Base-by-base conservation (phyloP, 2,888 invertebrate species). In the Sicus ferrugineus region DNA sequence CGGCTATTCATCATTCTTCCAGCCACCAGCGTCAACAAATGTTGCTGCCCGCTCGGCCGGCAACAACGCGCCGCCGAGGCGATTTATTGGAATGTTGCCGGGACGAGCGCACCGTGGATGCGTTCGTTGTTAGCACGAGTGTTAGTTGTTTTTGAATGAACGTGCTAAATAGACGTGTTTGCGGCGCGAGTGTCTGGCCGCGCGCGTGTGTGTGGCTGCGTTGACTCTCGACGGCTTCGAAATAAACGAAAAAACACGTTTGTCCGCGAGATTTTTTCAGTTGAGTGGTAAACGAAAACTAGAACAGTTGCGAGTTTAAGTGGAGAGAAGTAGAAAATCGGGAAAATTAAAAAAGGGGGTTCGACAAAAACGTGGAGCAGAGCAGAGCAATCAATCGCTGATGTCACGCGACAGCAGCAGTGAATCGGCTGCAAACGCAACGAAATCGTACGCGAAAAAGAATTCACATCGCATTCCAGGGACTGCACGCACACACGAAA, bases 131-230 rank as follows among this genome's bases (percentile, higher is more conserved):
- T 75, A 75, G 77, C 77, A 73, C 70, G 74, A 73, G 75, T 75
- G 77, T 75, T 81, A 83, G 81, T 84, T 84, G 81, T 82, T 83
- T 80, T 81, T 83, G 82, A 83, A 81, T 81, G 81, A 81, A 84
- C 84, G 82, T 83, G 82, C 80, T 81, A 83, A 83, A 79, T 82
- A 82, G 84, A 83, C 81, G 82, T 81, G 78, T 76, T 61, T 81
- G 77, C 34, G 46, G 59, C 46, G 58, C 48, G 67, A 48, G 21
- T 59, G 58, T 59, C 28, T 67, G 67, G 46, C 38, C 48, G 67
- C 31, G 54, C 38, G 23, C 26, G 50, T 59, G 67, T 48, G 54
- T 54, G 23, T 34, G 50, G 30, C 21, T 64, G 28, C 7, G 48
- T n/a, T 64, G 19, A 2, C 63, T n/a, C n/a, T n/a, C n/a, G 48